A percentile compares a stretch with the other conserved stretches of the same genome.
Evolutionary conservation across 2,797 vertebrate genomes (phyloP).

Genomic region (Lepidocolaptes lacrymiger): DNA sequence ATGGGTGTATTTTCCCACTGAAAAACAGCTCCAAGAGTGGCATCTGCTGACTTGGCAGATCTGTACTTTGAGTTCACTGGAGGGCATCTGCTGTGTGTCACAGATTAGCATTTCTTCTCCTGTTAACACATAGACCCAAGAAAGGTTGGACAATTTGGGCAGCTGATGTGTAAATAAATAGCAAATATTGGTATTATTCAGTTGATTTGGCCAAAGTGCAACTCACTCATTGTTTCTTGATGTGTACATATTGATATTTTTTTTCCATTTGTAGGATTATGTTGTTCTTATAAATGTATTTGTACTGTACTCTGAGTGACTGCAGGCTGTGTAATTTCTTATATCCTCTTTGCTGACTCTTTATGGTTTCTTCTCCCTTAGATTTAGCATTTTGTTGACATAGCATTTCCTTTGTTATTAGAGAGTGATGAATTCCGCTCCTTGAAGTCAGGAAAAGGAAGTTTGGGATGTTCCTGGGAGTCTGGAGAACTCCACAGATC

Average conservation of each 20-base stretch:
- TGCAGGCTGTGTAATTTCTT: neutral
- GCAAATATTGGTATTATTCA: neutral
- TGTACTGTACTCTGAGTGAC: neutral
- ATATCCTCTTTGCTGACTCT: neutral
- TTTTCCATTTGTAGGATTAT: neutral
- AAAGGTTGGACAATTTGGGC: neutral
- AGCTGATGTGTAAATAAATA: neutral
- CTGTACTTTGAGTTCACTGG: neutral
- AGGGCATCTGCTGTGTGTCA: neutral
- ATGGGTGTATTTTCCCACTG: neutral
- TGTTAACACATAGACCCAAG: neutral
- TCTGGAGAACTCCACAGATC: neutral
- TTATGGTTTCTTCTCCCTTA: neutral
- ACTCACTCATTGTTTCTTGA: neutral
- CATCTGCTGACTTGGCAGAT: slow-evolving; percentile 35
- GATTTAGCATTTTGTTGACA: neutral
- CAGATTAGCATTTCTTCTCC: neutral
- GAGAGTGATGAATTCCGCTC: neutral
- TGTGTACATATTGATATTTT: neutral
- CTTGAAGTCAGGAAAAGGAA: neutral
- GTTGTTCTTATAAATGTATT: neutral
- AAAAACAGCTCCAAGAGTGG: neutral
- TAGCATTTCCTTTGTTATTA: neutral
- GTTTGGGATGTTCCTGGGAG: neutral
- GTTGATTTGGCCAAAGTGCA: neutral